Evolutionary conservation across 2,113 vertebrate genomes (phyloP).

Genomic region (Rhineura floridana): DNA sequence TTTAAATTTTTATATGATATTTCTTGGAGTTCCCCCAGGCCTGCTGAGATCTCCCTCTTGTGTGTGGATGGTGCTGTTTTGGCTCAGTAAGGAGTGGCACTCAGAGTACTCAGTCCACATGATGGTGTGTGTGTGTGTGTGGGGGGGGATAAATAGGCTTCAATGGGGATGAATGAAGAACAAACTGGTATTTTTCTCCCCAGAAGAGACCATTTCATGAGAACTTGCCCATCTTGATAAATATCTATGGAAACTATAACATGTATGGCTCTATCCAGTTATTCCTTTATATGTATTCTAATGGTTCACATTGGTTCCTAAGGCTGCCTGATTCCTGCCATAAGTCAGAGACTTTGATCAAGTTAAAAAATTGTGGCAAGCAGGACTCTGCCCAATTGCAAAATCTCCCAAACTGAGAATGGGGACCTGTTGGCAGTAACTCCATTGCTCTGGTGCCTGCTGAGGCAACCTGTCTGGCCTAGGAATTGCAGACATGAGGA

Average conservation of each 20-base stretch:
- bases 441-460: background rate
- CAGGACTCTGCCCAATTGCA: background rate
- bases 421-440: background rate
- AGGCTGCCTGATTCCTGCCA: slow-evolving; percentile 46
- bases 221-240: slow-evolving; percentile 21
- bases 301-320: slow-evolving; percentile 31
- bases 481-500: background rate
- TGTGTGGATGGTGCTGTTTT: background rate
- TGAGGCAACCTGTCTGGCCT: background rate
- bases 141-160: background rate
- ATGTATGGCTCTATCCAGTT: background rate
- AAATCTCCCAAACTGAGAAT: background rate
- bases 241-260: slow-evolving; percentile 32
- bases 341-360: slow-evolving; percentile 39
- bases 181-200: background rate
- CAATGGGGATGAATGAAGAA: background rate
- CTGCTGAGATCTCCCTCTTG: background rate
- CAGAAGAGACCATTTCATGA: slow-evolving; percentile 7
- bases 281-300: slow-evolving; percentile 29
- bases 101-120: background rate
- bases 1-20: too few species aligned
- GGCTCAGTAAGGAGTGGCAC: background rate
- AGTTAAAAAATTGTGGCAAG: slow-evolving; percentile 42
- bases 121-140: background rate
- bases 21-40: too few species aligned